phyloP scores from a whole-genome alignment of 2,888 invertebrate species.

The Dioctria linearis region DNA sequence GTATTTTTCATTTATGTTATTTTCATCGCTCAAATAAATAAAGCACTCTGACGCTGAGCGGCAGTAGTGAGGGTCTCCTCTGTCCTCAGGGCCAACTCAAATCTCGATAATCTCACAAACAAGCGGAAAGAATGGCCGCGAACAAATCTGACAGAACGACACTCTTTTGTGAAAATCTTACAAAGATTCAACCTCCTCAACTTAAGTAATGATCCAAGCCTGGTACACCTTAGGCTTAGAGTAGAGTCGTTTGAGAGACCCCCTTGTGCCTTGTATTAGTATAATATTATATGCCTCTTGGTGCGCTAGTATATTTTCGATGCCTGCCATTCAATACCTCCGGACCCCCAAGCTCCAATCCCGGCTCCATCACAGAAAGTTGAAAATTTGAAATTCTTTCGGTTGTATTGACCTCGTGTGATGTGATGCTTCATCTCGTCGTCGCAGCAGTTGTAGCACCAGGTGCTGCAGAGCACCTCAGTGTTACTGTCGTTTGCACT shows the following conservation, averaged over 20 bases:
- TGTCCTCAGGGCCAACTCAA: background rate
- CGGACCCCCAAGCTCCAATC: conserved; percentile 20
- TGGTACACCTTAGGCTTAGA: conserved; percentile 13
- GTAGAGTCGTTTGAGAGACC: background rate
- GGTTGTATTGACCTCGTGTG: conserved; percentile 48
- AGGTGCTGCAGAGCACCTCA: conserved; percentile 16
- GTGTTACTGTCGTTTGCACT: conserved; percentile 43
- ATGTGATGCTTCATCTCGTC: background rate
- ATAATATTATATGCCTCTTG: background rate
- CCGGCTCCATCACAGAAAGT: conserved; percentile 40
- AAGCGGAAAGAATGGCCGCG: conserved; percentile 50
- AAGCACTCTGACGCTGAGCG: conserved; percentile 6
- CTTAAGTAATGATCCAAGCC: conserved; percentile 49
- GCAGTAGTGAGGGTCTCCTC: background rate
- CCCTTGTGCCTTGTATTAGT: conserved; percentile 3
- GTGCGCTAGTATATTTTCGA: background rate
- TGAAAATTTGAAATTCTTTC: conserved; percentile 50
- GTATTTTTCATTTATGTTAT: conserved; percentile 16
- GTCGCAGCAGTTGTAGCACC: background rate
- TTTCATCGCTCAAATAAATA: conserved; percentile 49
- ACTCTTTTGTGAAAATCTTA: conserved; percentile 48
- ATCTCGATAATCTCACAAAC: conserved; percentile 42
- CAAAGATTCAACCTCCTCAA: conserved; percentile 44
- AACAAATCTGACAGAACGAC: conserved; percentile 51
- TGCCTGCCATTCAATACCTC: conserved; percentile 42